Evolutionary conservation across 2,888 invertebrate species (phyloP), one percentile per base, ranked within the genome.

Genomic region (Eucera pruinosa): DNA sequence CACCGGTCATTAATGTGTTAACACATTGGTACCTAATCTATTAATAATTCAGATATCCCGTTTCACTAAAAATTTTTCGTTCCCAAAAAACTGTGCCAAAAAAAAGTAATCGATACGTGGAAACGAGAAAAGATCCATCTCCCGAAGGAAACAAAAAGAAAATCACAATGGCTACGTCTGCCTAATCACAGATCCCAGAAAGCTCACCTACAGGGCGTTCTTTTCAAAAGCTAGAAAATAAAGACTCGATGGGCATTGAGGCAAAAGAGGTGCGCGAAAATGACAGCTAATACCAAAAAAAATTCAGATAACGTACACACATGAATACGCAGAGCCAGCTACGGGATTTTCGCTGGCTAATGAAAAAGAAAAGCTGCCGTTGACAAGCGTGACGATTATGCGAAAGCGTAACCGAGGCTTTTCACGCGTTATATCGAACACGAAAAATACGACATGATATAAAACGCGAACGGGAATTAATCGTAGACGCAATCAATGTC

Each of bases 401-500:
- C 47, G 61, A 41, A 66, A 71, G 48, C 55, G 67, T 58, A 30
- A 20, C 20, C n/a, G 13, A 23, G 39, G 41, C 57, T n/a, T n/a
- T n/a, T n/a, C n/a, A 2, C 0, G 20, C 48, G 48, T 48, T 48
- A 23, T 66, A 54, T 18, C 60, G 50, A 77, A 78, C 60, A 74
- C 3, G 52, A 71, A 75, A 76, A 58, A 70, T n/a, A 52, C 45
- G 61, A 57, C 25, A 15, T 5, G 48, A 11, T 23, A 33, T 57
- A 52, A 69, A 52, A n/a, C n/a, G n/a, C 48, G 74, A 72, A 72
- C 75, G 65, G 65, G 76, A 58, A 72, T 77, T 82, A 78, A 81
- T 76, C 76, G 67, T 36, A 61, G 57, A 58, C 58, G 70, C 78
- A 81, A 86, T 86, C 82, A 80, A 84, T 81, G 83, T 72, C 74